These are phyloP conservation scores for Drosophila picticornis DNA, from an alignment of 2,888 invertebrate genomes.

Conservation along the genomic window DNA sequence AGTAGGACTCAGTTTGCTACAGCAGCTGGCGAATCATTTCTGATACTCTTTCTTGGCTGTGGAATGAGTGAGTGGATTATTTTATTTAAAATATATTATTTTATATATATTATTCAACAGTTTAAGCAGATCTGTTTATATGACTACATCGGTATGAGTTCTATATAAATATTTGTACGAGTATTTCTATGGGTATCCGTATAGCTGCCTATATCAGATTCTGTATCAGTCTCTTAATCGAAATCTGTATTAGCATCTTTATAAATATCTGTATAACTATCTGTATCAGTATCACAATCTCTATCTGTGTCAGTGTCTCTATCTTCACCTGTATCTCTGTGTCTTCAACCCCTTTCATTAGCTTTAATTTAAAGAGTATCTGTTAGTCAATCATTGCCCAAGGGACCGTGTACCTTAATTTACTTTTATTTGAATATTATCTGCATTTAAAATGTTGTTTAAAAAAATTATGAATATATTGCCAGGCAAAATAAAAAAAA, in stretches of 20 bases:
- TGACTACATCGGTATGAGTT: neutral
- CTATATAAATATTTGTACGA: neutral
- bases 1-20: neutral
- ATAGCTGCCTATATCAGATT: neutral
- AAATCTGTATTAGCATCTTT: neutral
- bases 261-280: neutral
- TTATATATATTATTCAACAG: too few species aligned
- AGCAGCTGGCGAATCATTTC: neutral
- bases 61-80: neutral
- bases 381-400: neutral
- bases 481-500: slow-evolving; percentile 25
- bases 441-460: slow-evolving; percentile 21
- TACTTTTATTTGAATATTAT: slow-evolving; percentile 1
- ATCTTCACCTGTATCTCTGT: neutral
- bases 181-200: neutral
- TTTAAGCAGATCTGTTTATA: neutral
- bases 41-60: neutral
- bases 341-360: neutral
- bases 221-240: neutral
- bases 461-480: slow-evolving; percentile 20
- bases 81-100: neutral
- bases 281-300: too few species aligned
- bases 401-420: neutral
- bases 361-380: neutral
- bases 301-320: neutral